These are phyloP conservation scores for Todus mexicanus DNA, from an alignment of 2,797 vertebrate species.

Conservation along the genomic window DNA sequence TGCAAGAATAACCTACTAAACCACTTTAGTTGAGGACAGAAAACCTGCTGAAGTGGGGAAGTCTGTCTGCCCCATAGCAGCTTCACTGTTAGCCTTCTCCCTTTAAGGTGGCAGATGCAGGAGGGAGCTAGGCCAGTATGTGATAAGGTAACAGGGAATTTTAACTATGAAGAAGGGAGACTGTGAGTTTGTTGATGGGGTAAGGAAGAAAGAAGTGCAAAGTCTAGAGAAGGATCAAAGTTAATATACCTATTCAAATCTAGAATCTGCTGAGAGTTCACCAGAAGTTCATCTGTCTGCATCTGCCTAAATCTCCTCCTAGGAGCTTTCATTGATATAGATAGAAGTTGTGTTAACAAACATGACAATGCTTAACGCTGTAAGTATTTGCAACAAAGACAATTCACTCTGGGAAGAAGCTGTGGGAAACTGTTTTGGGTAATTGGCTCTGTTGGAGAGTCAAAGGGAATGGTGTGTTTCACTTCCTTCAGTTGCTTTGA, in stretches of 20 bases:
- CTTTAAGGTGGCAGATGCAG: neutral
- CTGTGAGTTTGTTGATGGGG: neutral
- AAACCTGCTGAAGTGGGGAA: neutral
- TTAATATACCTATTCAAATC: neutral
- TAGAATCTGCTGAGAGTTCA: neutral
- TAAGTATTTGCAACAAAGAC: neutral
- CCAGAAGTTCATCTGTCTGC: neutral
- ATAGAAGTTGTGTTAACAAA: neutral
- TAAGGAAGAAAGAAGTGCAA: neutral
- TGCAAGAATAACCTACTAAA: neutral
- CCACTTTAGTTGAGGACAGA: neutral
- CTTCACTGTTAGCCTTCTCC: neutral
- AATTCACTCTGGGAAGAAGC: neutral
- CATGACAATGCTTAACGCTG: neutral
- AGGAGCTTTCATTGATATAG: neutral
- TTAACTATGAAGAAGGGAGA: neutral
- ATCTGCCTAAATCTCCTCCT: neutral
- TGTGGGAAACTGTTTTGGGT: neutral
- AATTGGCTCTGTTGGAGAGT: neutral
- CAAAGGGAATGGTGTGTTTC: neutral
- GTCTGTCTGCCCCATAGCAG: neutral
- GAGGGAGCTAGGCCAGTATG: neutral
- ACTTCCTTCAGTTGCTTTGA: neutral
- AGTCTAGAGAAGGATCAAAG: neutral
- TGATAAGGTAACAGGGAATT: neutral